Conservation (phyloP, 2,888 invertebrate genomes). For the Anthophora plumipes region DNA sequence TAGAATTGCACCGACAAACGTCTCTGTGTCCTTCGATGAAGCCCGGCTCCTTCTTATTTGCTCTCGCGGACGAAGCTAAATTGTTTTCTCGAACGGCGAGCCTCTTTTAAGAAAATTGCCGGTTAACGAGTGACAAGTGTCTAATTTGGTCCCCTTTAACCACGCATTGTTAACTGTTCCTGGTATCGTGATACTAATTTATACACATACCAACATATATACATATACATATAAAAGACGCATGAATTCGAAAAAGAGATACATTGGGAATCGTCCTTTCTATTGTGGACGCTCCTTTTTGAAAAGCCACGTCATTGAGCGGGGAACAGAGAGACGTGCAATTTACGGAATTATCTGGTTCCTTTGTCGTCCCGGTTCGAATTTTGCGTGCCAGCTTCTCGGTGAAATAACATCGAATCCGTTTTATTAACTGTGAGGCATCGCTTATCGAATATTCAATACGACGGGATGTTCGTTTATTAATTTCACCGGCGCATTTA, state of each 20-base stretch:
- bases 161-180: slow-evolving; percentile 34
- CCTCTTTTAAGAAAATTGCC: slow-evolving; percentile 66
- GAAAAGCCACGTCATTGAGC: background rate
- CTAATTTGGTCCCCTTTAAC: slow-evolving; percentile 59
- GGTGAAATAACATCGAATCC: slow-evolving; percentile 1
- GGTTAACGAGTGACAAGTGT: slow-evolving; percentile 71
- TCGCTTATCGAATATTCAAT: slow-evolving; percentile 20
- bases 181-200: slow-evolving; percentile 50
- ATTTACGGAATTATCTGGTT: slow-evolving; percentile 11
- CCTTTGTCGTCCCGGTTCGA: background rate
- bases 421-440: slow-evolving; percentile 27
- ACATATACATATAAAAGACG: background rate
- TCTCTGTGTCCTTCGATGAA: slow-evolving; percentile 8
- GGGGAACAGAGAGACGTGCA: background rate
- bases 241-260: slow-evolving; percentile 4
- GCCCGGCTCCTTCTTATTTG: slow-evolving; percentile 32
- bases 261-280: background rate
- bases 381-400: background rate
- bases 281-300: background rate
- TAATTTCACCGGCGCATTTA: slow-evolving; percentile 27
- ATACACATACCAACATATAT: background rate
- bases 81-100: slow-evolving; percentile 62
- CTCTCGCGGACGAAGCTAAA: slow-evolving; percentile 47
- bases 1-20: slow-evolving; percentile 48
- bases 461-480: slow-evolving; percentile 6